Base-by-base conservation (phyloP, 2,113 vertebrate species). In the Canis aureus region DNA sequence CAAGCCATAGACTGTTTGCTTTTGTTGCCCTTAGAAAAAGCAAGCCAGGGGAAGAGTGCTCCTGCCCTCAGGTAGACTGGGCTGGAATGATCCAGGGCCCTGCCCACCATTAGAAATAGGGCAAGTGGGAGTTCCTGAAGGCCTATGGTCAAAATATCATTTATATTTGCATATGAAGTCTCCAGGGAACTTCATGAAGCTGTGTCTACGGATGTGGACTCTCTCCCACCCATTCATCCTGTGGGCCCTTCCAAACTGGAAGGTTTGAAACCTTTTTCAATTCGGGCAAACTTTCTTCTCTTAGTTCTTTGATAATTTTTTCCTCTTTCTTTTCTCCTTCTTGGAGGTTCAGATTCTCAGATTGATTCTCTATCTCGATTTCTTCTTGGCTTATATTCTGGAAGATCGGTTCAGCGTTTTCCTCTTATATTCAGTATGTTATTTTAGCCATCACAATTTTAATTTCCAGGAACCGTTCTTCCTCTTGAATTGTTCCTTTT, bases 121-220 rank as follows among this genome's bases (percentile, higher is more conserved):
- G 60, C 19, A 32, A 85, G 64, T 23, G 16, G 20, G 19, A 78
- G 84, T 6, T 74, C 62, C 51, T 74, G 62, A 62, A 12, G 12
- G 51, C 38, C 16, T 78, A 20, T 35, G 62, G 49, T 83, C 86
- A 79, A 62, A 79, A 73, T 11, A 76, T 15, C 69, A 38, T 53
- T 62, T 51, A 25, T 19, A 27, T 9, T 51, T 84, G 71, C 20
- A 10, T 59, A 2, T 38, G 51, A 83, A n/a, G 60, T 49, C 10
- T 13, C 32, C 55, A 20, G 62, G 35, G n/a, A 13, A 59, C 60
- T 64, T 53, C 32, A 29, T 8, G 69, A 59, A 81, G 59, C 38
- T 3, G 27, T 3, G 1, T 25, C 62, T 67, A 6, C 5, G 4
- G 5, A 19, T 7, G 11, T 6, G 8, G 19, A 1, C 1, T 25